Evolutionary conservation across 2,888 invertebrate genomes (phyloP), one percentile per base, ranked within the genome.

Genomic region (Morinoia aosen): DNA sequence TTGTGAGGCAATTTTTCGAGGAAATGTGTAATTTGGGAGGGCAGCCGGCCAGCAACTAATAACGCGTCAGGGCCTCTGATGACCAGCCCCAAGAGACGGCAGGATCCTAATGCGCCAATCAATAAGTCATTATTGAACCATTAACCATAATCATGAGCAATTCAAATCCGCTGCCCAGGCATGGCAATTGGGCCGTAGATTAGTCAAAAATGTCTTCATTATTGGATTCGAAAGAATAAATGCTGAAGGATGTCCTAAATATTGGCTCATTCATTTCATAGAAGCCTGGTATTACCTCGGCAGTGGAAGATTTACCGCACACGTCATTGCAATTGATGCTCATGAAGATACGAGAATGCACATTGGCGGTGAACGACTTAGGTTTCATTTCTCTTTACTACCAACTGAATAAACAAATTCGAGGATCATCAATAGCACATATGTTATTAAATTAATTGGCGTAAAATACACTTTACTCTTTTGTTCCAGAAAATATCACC

Each of bases 121-220:
- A 76, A 76, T 76, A 76, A 76, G 76, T 8, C 76, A 76, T 76
- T 76, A 76, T 76, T 76, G 76, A 76, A 76, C 76, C 76, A 76
- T 76, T 76, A 76, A 76, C 76, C 33, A 76, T 33, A 76, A 76
- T 16, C 76, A 76, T 8, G 76, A 76, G 25, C 76, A 33, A 76
- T 76, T 76, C 76, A 76, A 76, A 76, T 76, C 76, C 8, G 76
- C 76, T 10, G 33, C 76, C 76, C 76, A 76, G 8, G 76, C 76
- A 76, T 76, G 76, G 25, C 33, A 33, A 76, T 33, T 33, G 19
- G 25, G 76, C 25, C 25, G 76, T 76, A 76, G 76, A 76, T 76
- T 76, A 76, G 76, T 76, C 19, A 16, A 33, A 76, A 76, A 76
- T 33, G 16, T 76, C 76, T 16, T 33, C 76, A 76, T 76, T 33